Evolutionary conservation across 2,888 invertebrate genomes (phyloP).

Genomic region (Biston stratarius): DNA sequence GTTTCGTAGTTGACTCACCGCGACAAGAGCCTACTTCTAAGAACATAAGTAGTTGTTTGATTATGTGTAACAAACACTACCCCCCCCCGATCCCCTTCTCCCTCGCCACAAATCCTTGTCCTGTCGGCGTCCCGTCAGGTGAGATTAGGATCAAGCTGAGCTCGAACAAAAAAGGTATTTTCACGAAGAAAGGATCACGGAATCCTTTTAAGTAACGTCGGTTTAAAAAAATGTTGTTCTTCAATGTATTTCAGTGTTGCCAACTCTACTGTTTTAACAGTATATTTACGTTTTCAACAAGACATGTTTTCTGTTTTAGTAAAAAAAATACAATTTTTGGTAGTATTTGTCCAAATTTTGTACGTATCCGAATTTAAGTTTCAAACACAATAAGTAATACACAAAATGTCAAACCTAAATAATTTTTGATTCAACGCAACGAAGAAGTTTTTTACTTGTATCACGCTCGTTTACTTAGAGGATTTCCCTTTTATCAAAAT

Average conservation of each 20-base stretch:
- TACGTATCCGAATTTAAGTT: too few species aligned
- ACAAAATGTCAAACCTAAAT: too few species aligned
- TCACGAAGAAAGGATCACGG: slow-evolving; percentile 17
- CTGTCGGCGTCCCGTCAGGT: slow-evolving; percentile 26
- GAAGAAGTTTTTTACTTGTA: too few species aligned
- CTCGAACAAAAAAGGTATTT: slow-evolving; percentile 27
- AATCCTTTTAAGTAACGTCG: slow-evolving; percentile 23
- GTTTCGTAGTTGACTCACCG: not conserved
- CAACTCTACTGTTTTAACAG: not conserved
- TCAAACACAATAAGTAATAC: too few species aligned
- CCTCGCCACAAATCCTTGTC: slow-evolving; percentile 19
- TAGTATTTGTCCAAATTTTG: too few species aligned
- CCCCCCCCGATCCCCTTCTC: not conserved
- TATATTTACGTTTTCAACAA: too few species aligned
- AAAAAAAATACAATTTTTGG: too few species aligned
- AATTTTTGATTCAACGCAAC: too few species aligned
- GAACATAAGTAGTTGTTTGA: slow-evolving; percentile 10
- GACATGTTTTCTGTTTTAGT: too few species aligned
- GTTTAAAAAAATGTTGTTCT: slow-evolving; percentile 12
- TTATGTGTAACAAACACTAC: slow-evolving; percentile 12
- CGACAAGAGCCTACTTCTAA: not conserved
- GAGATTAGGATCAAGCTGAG: slow-evolving; percentile 29
- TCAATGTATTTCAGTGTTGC: not conserved
- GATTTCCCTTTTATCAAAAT: too few species aligned
- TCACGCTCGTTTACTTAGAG: too few species aligned